Conservation (phyloP, 2,797 vertebrate genomes). For the Clarias laeviceps region DNA sequence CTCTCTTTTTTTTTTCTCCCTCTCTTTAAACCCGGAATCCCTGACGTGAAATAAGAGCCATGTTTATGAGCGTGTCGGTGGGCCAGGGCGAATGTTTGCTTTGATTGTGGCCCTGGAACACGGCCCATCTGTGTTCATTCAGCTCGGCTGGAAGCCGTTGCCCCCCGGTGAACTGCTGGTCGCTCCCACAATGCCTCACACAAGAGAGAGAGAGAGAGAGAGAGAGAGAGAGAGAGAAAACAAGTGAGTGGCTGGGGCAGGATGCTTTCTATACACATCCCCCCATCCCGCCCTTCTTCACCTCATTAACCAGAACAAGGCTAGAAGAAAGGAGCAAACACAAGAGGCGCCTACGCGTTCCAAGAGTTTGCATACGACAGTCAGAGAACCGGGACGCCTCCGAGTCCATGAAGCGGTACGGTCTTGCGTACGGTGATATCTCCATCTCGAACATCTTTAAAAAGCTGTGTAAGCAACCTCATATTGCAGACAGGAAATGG, state of each 20-base stretch:
- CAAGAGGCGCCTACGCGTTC: constrained; percentile 9
- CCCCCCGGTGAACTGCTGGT: constrained; percentile 52
- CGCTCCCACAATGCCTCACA: constrained; percentile 52
- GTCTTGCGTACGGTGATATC: not conserved
- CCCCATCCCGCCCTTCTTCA: constrained; percentile 36
- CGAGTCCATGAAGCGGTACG: not conserved
- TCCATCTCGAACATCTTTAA: constrained; percentile 19
- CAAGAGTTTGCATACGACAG: constrained; percentile 3
- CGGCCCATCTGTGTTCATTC: constrained; percentile 74
- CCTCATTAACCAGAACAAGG: constrained; percentile 54
- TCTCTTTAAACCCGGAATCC: constrained; percentile 60
- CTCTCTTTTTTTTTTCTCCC: constrained; percentile 27
- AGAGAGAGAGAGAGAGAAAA: constrained; percentile 9
- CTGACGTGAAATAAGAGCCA: constrained; percentile 65
- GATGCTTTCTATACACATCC: constrained; percentile 51
- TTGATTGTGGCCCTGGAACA: constrained; percentile 69
- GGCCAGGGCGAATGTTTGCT: constrained; percentile 72
- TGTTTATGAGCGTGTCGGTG: constrained; percentile 71
- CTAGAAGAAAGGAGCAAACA: constrained; percentile 29
- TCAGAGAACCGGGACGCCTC: not conserved
- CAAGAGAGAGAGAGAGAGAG: constrained; percentile 40
- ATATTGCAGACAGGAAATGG: constrained; percentile 26
- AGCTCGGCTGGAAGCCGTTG: constrained; percentile 51
- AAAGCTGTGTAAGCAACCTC: constrained; percentile 13
- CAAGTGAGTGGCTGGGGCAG: constrained; percentile 42